These are phyloP conservation scores for Drosophila jambulina DNA, from an alignment of 1,140 invertebrate species.

Conservation along the genomic window DNA sequence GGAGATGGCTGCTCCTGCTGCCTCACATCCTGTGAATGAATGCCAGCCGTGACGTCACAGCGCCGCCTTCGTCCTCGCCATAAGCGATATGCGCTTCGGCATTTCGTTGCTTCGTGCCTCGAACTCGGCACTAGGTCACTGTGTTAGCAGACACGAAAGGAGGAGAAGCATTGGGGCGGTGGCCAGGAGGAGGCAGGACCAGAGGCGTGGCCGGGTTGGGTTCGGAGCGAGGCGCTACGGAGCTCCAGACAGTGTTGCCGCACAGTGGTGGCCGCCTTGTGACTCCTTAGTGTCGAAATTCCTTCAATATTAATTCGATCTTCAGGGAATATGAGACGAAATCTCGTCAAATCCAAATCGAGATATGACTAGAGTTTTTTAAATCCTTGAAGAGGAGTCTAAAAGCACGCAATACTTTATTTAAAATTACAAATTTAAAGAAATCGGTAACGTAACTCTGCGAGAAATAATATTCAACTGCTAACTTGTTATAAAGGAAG, in stretches of 20 bases:
- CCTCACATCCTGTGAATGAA: constrained; percentile 84
- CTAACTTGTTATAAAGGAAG: too few relatives aligned
- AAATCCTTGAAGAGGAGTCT: too few relatives aligned
- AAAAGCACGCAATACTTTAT: too few relatives aligned
- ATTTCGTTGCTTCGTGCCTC: background rate
- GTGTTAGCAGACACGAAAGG: constrained; percentile 69
- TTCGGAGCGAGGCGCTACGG: background rate
- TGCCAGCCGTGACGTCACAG: constrained; percentile 82
- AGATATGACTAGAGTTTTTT: too few relatives aligned
- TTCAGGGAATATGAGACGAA: background rate
- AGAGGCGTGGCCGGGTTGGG: constrained; percentile 17
- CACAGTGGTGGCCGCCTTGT: background rate
- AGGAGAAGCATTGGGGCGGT: background rate
- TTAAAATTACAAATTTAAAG: too few relatives aligned
- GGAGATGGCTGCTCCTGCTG: constrained; percentile 8
- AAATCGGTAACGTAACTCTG: too few relatives aligned
- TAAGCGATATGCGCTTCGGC: constrained; percentile 7
- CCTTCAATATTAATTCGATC: background rate
- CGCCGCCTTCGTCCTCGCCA: constrained; percentile 48
- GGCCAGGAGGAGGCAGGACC: background rate
- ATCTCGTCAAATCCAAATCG: too few relatives aligned
- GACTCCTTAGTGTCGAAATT: background rate
- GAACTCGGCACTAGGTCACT: constrained; percentile 80
- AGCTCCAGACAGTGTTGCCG: constrained; percentile 16
- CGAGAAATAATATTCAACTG: too few relatives aligned